Evolutionary conservation across 2,888 invertebrate species (phyloP).

Genomic region (Carpatolechia fugitivella): DNA sequence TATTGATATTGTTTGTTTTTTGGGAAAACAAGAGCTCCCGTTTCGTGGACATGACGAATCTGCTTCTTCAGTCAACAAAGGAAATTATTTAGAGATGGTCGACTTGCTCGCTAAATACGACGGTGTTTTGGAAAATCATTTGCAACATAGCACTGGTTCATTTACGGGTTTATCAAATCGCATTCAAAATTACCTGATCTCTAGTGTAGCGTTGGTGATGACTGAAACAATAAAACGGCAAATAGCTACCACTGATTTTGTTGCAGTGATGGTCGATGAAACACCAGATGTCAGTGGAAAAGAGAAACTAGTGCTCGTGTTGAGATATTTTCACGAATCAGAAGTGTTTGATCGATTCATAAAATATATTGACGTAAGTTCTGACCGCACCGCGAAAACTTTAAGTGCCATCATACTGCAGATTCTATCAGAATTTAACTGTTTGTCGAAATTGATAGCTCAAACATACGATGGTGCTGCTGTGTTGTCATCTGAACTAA

Average conservation of each 20-base stretch:
- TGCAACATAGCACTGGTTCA: conserved; percentile 17
- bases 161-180: background rate
- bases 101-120: conserved; percentile 36
- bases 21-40: conserved; percentile 29
- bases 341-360: too few species aligned
- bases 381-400: too few species aligned
- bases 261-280: background rate
- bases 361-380: too few species aligned
- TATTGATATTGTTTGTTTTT: too few species aligned
- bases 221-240: background rate
- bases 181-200: background rate
- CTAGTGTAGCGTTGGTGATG: background rate
- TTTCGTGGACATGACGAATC: conserved; percentile 37
- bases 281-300: background rate
- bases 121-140: conserved; percentile 29
- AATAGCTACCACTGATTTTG: background rate
- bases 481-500: too few species aligned
- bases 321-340: too few species aligned
- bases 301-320: too few species aligned
- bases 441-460: too few species aligned
- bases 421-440: too few species aligned
- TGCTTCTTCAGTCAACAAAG: conserved; percentile 18
- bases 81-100: conserved; percentile 30
- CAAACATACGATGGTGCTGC: too few species aligned
- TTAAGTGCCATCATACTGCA: too few species aligned